Evolutionary conservation across 1,140 invertebrate species (phyloP).

Genomic region (Lutraria rhynchaena): DNA sequence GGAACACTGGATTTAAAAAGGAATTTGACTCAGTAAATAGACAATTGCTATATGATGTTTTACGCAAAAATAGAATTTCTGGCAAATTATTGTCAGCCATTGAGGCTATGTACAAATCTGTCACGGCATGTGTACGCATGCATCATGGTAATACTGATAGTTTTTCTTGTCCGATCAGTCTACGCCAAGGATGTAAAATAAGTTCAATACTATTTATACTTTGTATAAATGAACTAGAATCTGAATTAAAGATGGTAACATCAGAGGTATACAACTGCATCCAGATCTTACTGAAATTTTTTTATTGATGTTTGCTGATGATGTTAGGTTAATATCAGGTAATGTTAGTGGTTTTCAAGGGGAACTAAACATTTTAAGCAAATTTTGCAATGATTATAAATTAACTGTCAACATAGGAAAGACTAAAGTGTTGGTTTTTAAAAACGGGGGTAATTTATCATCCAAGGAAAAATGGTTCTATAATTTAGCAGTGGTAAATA

Average conservation of each 20-base stretch:
- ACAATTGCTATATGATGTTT: conserved; percentile 5
- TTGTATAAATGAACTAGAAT: no score
- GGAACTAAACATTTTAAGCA: conserved; percentile 4
- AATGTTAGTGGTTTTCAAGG: conserved; percentile 31
- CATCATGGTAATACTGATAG: neutral
- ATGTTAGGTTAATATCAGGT: conserved; percentile 16
- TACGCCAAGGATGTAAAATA: conserved; percentile 9
- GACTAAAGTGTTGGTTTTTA: conserved; percentile 23
- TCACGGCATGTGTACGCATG: conserved; percentile 17
- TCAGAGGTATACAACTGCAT: conserved; percentile 15
- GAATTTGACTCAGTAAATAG: conserved; percentile 41
- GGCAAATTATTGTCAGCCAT: conserved; percentile 26
- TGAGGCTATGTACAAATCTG: conserved; percentile 35
- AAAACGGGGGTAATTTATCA: neutral
- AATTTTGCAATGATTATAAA: conserved; percentile 19
- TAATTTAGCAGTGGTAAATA: conserved; percentile 9
- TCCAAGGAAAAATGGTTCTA: conserved; percentile 2
- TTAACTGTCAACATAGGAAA: conserved; percentile 22
- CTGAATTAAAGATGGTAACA: conserved; percentile 37
- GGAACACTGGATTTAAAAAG: no score
- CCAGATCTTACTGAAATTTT: no score
- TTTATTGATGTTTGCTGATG: no score
- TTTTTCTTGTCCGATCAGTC: conserved; percentile 23
- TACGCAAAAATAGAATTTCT: conserved; percentile 9
- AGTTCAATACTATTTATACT: conserved; percentile 22